phyloP scores from a whole-genome alignment of 2,113 vertebrate species.

The Sapayoa aenigma region DNA sequence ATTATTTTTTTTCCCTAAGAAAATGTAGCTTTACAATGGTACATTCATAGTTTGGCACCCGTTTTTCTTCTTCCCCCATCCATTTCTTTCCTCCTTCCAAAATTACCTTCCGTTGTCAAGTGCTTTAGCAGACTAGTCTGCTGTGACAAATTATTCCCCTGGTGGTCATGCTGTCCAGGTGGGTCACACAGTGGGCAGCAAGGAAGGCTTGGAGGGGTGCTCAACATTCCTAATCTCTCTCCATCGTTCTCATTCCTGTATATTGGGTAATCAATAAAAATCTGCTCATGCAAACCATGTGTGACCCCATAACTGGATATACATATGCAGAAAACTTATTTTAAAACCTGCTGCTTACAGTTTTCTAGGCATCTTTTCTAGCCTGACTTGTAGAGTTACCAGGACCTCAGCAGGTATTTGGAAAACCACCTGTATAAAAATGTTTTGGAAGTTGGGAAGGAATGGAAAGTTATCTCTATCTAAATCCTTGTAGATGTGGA shows the following conservation, averaged over 20 bases:
- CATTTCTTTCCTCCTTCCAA: slow-evolving; percentile 46
- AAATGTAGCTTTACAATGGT: background rate
- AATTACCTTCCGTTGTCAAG: background rate
- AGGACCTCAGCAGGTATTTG: background rate
- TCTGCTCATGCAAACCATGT: background rate
- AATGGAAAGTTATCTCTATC: background rate
- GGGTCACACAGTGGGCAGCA: background rate
- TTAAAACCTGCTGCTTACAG: background rate
- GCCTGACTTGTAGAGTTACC: background rate
- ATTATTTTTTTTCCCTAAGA: background rate
- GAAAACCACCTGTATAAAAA: background rate
- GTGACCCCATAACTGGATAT: background rate
- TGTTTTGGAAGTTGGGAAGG: slow-evolving; percentile 53
- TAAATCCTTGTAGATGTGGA: background rate
- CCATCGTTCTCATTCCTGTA: background rate
- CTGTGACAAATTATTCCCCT: background rate
- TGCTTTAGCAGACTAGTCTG: background rate
- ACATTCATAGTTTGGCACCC: background rate
- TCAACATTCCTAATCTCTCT: background rate
- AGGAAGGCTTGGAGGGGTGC: background rate
- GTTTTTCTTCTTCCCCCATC: background rate
- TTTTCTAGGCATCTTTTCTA: background rate
- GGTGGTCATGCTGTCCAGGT: background rate
- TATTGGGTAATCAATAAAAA: background rate
- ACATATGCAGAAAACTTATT: background rate